A percentile compares a stretch with the other conserved stretches of the same genome.
These are phyloP conservation scores for Aradophagus sp. DNA, from an alignment of 1,140 invertebrate genomes.

Conservation along the genomic window DNA sequence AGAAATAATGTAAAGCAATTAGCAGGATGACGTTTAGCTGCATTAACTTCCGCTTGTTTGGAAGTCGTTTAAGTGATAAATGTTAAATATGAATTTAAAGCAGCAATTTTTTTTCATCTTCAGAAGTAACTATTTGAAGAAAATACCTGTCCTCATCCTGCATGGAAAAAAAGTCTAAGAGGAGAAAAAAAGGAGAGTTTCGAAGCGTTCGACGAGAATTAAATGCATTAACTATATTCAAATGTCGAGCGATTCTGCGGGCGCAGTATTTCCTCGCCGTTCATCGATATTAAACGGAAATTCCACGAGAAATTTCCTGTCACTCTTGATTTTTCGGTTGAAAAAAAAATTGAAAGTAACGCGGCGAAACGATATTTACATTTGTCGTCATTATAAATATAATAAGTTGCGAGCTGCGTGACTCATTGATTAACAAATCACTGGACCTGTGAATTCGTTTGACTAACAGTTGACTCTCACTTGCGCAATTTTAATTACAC, in stretches of 20 bases:
- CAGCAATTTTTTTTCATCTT: constrained; percentile 13
- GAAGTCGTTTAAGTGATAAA: constrained; percentile 22
- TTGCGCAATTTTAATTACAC: constrained; percentile 1
- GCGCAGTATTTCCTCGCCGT: not conserved
- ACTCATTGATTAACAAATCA: too few species aligned
- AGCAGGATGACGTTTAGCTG: constrained; percentile 25
- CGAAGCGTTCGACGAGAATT: not conserved
- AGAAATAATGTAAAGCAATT: constrained; percentile 44
- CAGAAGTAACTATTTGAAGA: constrained; percentile 2
- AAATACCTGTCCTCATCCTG: not conserved
- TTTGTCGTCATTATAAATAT: too few species aligned
- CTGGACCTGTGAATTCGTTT: constrained; percentile 8
- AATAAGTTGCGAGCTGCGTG: too few species aligned
- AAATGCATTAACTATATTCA: constrained; percentile 10
- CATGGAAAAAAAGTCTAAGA: too few species aligned
- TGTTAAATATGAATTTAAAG: constrained; percentile 21
- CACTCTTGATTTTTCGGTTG: too few species aligned
- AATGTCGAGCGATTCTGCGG: constrained; percentile 2
- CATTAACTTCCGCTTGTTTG: constrained; percentile 19
- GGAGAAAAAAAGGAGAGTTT: too few species aligned
- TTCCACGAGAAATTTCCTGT: constrained; percentile 5
- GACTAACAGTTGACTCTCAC: constrained; percentile 4
- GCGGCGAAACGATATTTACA: too few species aligned
- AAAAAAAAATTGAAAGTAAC: too few species aligned
- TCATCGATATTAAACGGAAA: constrained; percentile 11